These are phyloP conservation scores for Hippoglossus hippoglossus DNA, from an alignment of 2,797 vertebrate species.

Conservation along the genomic window DNA sequence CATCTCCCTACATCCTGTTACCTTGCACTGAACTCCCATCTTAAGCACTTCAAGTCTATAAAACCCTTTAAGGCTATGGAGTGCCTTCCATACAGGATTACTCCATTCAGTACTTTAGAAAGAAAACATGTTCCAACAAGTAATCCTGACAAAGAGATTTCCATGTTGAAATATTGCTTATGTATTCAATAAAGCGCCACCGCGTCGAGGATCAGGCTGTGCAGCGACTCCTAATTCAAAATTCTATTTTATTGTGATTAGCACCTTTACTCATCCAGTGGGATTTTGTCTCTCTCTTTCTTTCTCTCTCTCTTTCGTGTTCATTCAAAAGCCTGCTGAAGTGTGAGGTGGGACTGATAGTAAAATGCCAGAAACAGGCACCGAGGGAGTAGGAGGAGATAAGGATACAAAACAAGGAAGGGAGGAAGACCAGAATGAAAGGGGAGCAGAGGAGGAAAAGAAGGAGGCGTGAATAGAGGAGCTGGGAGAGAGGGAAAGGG, in stretches of 20 bases:
- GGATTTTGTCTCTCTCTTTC: conserved; percentile 9
- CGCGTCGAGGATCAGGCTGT: background rate
- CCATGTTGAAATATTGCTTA: conserved; percentile 39
- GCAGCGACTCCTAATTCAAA: conserved; percentile 44
- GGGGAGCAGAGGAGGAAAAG: background rate
- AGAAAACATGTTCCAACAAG: conserved; percentile 55
- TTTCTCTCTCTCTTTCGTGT: conserved; percentile 28
- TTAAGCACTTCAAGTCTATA: conserved; percentile 24
- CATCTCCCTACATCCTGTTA: conserved; percentile 17
- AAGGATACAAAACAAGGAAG: conserved; percentile 16
- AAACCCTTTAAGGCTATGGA: conserved; percentile 29
- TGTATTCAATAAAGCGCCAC: conserved; percentile 37
- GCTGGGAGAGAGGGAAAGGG: background rate
- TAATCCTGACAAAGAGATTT: conserved; percentile 54
- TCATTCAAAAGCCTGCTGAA: conserved; percentile 30
- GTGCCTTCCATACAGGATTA: conserved; percentile 50
- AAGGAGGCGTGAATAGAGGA: background rate
- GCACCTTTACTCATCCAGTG: conserved; percentile 27
- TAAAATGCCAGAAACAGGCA: background rate
- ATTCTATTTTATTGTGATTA: conserved; percentile 53
- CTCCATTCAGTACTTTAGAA: conserved; percentile 44
- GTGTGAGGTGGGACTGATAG: conserved; percentile 13
- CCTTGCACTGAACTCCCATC: conserved; percentile 30
- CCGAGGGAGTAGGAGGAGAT: conserved; percentile 14
- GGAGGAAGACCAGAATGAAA: conserved; percentile 1